phyloP scores from a whole-genome alignment of 2,113 vertebrate genomes.

The Chionodraco myersi region DNA sequence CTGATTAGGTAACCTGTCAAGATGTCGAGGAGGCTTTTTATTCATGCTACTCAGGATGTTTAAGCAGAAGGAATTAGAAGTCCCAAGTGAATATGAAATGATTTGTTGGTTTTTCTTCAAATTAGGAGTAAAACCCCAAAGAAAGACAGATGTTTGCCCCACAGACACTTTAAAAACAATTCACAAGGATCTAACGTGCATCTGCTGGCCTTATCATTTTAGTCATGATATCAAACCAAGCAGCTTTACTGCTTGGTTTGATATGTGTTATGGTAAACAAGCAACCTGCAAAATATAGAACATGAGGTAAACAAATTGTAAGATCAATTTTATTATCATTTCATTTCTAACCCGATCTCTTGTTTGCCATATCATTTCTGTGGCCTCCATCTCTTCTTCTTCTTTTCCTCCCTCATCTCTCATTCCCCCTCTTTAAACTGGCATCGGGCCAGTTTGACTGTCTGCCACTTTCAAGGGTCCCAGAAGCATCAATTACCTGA shows the following conservation, averaged over 20 bases:
- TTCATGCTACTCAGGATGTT: slow-evolving; percentile 31
- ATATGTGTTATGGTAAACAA: background rate
- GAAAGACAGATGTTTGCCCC: background rate
- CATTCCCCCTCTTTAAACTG: slow-evolving; percentile 44
- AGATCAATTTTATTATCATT: slow-evolving; percentile 39
- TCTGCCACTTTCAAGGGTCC: slow-evolving; percentile 64
- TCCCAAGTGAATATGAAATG: slow-evolving; percentile 5
- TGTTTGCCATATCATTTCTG: slow-evolving; percentile 51
- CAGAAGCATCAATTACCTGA: slow-evolving; percentile 76
- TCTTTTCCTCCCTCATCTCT: slow-evolving; percentile 28
- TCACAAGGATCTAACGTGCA: slow-evolving; percentile 1
- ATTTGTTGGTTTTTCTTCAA: background rate
- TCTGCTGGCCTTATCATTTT: background rate
- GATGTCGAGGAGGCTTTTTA: slow-evolving; percentile 40
- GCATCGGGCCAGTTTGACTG: slow-evolving; percentile 61
- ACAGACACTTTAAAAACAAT: background rate
- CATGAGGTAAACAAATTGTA: background rate
- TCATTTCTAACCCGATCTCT: slow-evolving; percentile 23
- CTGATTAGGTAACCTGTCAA: slow-evolving; percentile 66
- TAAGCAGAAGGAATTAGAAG: slow-evolving; percentile 11
- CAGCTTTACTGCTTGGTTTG: too few relatives aligned
- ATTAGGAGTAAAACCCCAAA: background rate
- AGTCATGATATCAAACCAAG: background rate
- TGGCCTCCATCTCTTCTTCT: slow-evolving; percentile 43
- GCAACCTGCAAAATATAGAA: background rate